A percentile compares a stretch with the other conserved stretches of the same genome.
Conservation (phyloP, 2,888 invertebrate species). For the Oegoconia quadripuncta region DNA sequence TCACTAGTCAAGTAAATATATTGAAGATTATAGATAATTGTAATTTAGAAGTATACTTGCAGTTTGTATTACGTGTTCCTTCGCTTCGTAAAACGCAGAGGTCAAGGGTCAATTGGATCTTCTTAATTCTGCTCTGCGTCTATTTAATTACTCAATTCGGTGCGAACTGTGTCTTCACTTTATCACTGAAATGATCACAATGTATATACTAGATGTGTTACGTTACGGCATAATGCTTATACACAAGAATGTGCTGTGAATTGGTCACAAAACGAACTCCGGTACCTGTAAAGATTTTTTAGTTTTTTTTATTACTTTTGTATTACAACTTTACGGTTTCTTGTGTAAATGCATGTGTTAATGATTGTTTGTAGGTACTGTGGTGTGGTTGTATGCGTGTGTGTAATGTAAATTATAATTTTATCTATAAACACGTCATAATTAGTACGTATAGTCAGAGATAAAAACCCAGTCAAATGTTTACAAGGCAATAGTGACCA, state of each 20-base stretch:
- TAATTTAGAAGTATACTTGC: conserved; percentile 21
- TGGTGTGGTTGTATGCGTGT: conserved; percentile 17
- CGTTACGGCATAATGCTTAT: too few relatives aligned
- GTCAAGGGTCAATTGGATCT: conserved; percentile 21
- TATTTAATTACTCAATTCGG: conserved; percentile 2
- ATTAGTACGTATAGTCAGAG: not conserved
- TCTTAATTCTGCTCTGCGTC: conserved; percentile 1
- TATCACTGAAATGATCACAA: not conserved
- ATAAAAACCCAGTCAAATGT: too few relatives aligned
- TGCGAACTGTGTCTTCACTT: not conserved
- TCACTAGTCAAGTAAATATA: conserved; percentile 35
- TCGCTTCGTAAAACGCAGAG: conserved; percentile 17
- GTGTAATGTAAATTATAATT: conserved; percentile 16
- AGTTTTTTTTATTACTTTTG: conserved; percentile 19
- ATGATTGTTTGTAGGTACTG: conserved; percentile 19
- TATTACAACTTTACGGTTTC: conserved; percentile 18
- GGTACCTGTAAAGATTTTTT: conserved; percentile 1
- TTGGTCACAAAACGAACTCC: conserved; percentile 4
- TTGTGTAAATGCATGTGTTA: conserved; percentile 17
- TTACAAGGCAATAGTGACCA: too few relatives aligned
- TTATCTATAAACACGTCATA: conserved; percentile 12
- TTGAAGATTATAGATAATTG: conserved; percentile 9
- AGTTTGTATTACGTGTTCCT: conserved; percentile 20
- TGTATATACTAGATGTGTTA: too few relatives aligned
- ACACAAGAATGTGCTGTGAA: not conserved